phyloP scores from a whole-genome alignment of 2,888 invertebrate genomes.

The Lepidochrysops patricia region DNA sequence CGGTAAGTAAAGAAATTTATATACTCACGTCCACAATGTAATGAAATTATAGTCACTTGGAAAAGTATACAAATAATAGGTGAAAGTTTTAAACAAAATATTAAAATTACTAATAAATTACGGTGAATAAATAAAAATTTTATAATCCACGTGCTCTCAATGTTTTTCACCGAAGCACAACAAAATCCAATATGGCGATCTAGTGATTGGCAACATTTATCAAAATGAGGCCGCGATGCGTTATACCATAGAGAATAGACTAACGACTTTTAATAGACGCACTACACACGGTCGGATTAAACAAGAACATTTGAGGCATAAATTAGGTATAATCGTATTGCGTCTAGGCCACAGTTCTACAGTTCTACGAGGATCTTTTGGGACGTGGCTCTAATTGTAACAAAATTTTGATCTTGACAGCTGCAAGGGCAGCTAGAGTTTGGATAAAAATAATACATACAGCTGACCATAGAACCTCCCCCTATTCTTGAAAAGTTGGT shows the following conservation, averaged over 20 bases:
- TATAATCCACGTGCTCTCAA: conserved; percentile 81
- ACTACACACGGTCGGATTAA: neutral
- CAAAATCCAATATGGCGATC: conserved; percentile 79
- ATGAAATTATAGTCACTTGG: conserved; percentile 6
- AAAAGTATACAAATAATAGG: neutral
- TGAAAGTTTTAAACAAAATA: conserved; percentile 37
- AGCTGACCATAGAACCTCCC: too few species aligned
- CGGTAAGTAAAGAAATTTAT: neutral
- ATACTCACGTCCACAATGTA: conserved; percentile 6
- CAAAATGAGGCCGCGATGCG: neutral
- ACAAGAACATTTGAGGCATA: too few species aligned
- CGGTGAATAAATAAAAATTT: conserved; percentile 47
- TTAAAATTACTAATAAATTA: conserved; percentile 58
- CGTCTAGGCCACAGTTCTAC: too few species aligned
- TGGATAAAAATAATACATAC: too few species aligned
- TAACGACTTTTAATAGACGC: neutral
- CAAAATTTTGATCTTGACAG: too few species aligned
- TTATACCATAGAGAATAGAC: neutral
- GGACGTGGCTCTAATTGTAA: too few species aligned
- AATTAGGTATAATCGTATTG: too few species aligned
- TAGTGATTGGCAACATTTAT: conserved; percentile 40
- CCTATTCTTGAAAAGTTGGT: too few species aligned
- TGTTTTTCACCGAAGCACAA: conserved; percentile 77
- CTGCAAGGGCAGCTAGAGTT: too few species aligned
- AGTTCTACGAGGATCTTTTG: too few species aligned